Conservation (phyloP, 2,888 invertebrate genomes). For the Ephialtes manifestator region DNA sequence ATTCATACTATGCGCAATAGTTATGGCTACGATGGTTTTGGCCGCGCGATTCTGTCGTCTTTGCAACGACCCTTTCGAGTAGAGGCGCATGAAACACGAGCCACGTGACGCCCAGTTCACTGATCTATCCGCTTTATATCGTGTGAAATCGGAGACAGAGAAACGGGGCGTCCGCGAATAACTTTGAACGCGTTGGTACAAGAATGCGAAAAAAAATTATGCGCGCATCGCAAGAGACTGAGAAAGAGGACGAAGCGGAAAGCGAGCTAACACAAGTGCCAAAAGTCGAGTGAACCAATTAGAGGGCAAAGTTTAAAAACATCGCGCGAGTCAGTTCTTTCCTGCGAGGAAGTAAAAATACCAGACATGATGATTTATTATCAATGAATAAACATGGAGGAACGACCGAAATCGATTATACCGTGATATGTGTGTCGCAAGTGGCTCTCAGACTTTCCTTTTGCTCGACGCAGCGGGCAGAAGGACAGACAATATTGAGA, state of each 20-base stretch:
- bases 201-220: neutral
- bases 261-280: constrained; percentile 11
- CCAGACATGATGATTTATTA: constrained; percentile 46
- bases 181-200: constrained; percentile 37
- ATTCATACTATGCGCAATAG: no score
- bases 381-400: constrained; percentile 46
- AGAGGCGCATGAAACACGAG: constrained; percentile 6
- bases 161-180: constrained; percentile 31
- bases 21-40: neutral
- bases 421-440: constrained; percentile 11
- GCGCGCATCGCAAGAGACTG: neutral
- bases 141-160: constrained; percentile 31
- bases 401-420: constrained; percentile 32
- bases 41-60: neutral
- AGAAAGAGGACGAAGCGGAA: neutral
- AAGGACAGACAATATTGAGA: constrained; percentile 1
- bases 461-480: neutral
- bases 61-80: neutral
- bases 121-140: constrained; percentile 49
- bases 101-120: constrained; percentile 17
- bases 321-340: neutral
- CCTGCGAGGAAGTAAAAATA: constrained; percentile 36
- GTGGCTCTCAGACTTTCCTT: constrained; percentile 4
- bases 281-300: constrained; percentile 4
- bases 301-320: constrained; percentile 15